Evolutionary conservation across 2,113 vertebrate genomes (phyloP), one percentile per base, ranked within the genome.

Genomic region (Tragelaphus buxtoni): DNA sequence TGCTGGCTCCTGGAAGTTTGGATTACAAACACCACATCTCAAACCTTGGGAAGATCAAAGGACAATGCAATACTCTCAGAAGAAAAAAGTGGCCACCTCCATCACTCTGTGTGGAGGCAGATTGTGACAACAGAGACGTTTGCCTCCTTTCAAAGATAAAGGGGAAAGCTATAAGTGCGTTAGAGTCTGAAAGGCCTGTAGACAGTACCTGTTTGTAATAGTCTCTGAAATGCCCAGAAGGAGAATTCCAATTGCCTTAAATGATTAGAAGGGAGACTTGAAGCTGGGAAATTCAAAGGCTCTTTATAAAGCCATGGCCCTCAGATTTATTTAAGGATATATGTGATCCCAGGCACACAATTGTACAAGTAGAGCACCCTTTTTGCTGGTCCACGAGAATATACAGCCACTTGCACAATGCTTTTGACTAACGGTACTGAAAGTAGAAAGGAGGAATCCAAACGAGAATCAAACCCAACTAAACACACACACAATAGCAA

Each of bases 211-310:
- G 84, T 90, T 93, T 94, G 96, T 95, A 97, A 97, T 85, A 88
- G 96, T 58, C 65, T 93, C 61, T 65, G 94, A 98, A 95, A 96
- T 84, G 91, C 42, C 90, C 92, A 90, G 55, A 93, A 85, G 77
- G 90, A 95, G 77, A 98, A 96, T 97, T 97, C 90, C 97, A 96
- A 28, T 96, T 95, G 96, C 93, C 84, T 96, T 85, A 90, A 88
- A 55, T 94, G 93, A 92, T 95, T 97, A 97, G 53, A 98, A 97
- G 80, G 74, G 77, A 94, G 39, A 76, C 91, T 93, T 85, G 65
- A 96, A 96, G 90, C 91, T 28, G 39, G 42, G 81, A 97, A 97
- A 98, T 97, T 97, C 84, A 98, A 97, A 97, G 94, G 79, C 90
- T 96, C 88, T 63, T 97, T 97, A 97, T 92, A 98, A 95, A 97